These are phyloP conservation scores for Plebejus anna DNA, from an alignment of 2,888 invertebrate species.

Conservation along the genomic window DNA sequence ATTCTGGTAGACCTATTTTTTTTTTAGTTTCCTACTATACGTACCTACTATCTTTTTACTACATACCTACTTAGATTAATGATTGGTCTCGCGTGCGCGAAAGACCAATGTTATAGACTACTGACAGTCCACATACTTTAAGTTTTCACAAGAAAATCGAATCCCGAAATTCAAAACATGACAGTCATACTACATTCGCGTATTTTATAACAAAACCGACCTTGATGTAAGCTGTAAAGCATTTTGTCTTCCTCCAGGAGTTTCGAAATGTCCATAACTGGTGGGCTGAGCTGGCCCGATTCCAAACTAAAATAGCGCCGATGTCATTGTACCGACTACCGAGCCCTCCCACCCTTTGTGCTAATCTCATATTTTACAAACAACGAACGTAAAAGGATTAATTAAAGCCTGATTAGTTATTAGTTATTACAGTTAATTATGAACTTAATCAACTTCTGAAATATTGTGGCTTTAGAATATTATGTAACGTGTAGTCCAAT, in stretches of 20 bases:
- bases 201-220: constrained; percentile 6
- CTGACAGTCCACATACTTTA: too few species aligned
- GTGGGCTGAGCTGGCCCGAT: constrained; percentile 60
- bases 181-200: background rate
- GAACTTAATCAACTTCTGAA: background rate
- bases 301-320: constrained; percentile 76
- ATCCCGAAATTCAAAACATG: background rate
- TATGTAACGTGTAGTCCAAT: too few species aligned
- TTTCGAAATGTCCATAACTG: constrained; percentile 33
- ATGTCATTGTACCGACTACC: constrained; percentile 78
- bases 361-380: constrained; percentile 30
- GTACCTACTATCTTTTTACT: too few species aligned
- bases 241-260: constrained; percentile 28
- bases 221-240: background rate
- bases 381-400: background rate
- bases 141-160: too few species aligned
- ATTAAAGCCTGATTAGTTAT: background rate
- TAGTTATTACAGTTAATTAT: background rate
- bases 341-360: constrained; percentile 49
- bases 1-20: too few species aligned
- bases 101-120: too few species aligned
- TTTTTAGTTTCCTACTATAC: too few species aligned
- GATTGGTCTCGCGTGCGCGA: too few species aligned
- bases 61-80: too few species aligned
- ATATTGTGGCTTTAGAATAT: too few species aligned